Base-by-base conservation (phyloP, 2,113 vertebrate species). In the Oceanodroma tethys region DNA sequence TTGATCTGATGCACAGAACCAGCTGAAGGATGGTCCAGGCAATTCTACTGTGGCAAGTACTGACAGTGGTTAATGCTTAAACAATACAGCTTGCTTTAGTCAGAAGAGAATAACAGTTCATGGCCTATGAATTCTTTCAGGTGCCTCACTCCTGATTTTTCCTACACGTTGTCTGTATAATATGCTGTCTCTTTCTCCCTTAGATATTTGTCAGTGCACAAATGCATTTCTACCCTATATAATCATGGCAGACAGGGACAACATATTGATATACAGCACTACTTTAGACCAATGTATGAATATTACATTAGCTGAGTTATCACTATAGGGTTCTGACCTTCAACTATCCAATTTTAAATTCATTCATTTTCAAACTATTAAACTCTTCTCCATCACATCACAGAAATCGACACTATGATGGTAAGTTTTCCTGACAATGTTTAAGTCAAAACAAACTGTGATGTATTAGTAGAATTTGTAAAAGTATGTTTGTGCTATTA, bases 301-400 rank as follows among this genome's bases (percentile, higher is more conserved):
- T 98, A 98, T 98, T 98, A 96, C 98, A 98, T 98, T 95, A 98
- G 97, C 97, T 97, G 97, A 97, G 96, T 97, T 98, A 98, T 97
- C 98, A 96, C 94, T 97, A 7, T 82, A 93, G 88, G 97, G 96
- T 96, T 98, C 97, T 74, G 97, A 98, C 98, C 97, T 98, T 98
- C 97, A 98, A 96, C 94, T 92, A 96, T 36, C 93, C 83, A 59
- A 97, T 98, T 98, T 97, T 94, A 92, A 97, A 98, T 97, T 97
- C 94, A 96, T 97, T 97, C 84, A 43, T 97, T 98, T 98, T 98
- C 93, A 93, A 93, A 96, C 88, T 96, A 97, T 95, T 97, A 97
- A 97, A 91, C 75, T 86, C 71, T 87, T 94, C 93, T 94, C 92
- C 76, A 96, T 93, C 90, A 96, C 83, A 92, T 96, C 92, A 93